Evolutionary conservation across 2,888 invertebrate species (phyloP).

Genomic region (Perizoma affinitatum): DNA sequence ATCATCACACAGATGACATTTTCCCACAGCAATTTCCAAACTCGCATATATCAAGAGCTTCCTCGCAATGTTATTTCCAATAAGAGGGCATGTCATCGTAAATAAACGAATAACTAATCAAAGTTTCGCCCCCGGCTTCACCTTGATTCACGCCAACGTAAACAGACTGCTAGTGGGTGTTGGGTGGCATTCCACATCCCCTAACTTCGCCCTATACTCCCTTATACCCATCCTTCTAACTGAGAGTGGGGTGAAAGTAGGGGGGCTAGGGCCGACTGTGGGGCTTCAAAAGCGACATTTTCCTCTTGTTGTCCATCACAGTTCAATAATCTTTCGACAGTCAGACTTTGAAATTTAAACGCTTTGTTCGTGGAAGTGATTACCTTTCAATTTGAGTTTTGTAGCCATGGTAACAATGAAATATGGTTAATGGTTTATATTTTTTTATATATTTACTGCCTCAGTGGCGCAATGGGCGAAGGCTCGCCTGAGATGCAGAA

Average conservation of each 20-base stretch:
- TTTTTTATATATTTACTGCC: not conserved
- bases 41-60: constrained; percentile 17
- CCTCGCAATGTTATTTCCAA: constrained; percentile 29
- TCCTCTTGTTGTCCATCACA: constrained; percentile 64
- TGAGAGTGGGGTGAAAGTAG: too few species aligned
- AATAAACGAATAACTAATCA: constrained; percentile 71
- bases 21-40: not conserved
- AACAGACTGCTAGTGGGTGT: constrained; percentile 59
- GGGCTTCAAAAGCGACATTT: constrained; percentile 73
- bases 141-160: constrained; percentile 67
- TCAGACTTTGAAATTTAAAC: constrained; percentile 56
- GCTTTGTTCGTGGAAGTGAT: constrained; percentile 41
- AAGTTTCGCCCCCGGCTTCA: constrained; percentile 63
- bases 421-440: too few species aligned
- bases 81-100: constrained; percentile 56
- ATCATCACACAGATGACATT: not conserved
- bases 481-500: too few species aligned
- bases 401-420: not conserved
- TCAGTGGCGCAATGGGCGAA: too few species aligned
- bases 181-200: constrained; percentile 43
- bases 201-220: constrained; percentile 23
- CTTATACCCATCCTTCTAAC: constrained; percentile 25
- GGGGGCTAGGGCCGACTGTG: constrained; percentile 26
- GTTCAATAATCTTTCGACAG: constrained; percentile 68
- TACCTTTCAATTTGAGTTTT: constrained; percentile 16